A percentile compares a stretch with the other conserved stretches of the same genome.
phyloP scores from a whole-genome alignment of 37 sponge, comb jelly and placozoan genomes.

The Beroe ovata region DNA sequence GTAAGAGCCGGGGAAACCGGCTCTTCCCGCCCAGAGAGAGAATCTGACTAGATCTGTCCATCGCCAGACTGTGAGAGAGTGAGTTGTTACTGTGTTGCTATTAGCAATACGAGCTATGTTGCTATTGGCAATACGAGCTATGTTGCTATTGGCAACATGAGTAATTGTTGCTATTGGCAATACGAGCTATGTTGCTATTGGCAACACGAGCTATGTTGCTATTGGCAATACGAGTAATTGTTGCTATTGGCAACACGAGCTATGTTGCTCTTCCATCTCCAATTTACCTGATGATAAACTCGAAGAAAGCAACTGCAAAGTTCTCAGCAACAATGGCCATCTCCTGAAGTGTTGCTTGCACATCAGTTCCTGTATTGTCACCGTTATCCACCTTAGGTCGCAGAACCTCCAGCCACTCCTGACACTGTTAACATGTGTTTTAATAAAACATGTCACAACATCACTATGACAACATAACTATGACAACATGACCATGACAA shows the following conservation, averaged over 20 bases:
- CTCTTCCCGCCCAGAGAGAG: neutral
- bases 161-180: too few relatives aligned
- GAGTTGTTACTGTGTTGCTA: too few relatives aligned
- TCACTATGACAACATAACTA: neutral
- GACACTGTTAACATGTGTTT: neutral
- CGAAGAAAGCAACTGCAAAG: constrained; percentile 2
- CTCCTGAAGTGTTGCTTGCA: neutral
- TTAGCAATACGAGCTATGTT: too few relatives aligned
- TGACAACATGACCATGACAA: neutral
- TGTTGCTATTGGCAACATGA: too few relatives aligned
- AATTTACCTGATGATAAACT: neutral
- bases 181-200: too few relatives aligned
- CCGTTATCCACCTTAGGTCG: constrained; percentile 20
- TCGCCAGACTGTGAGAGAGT: neutral
- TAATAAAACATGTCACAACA: neutral
- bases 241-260: too few relatives aligned
- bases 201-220: too few relatives aligned
- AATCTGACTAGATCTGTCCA: neutral
- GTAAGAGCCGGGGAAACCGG: neutral
- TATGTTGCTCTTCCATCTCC: too few relatives aligned
- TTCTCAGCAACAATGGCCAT: constrained; percentile 1
- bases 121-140: too few relatives aligned
- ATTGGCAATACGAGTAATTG: too few relatives aligned
- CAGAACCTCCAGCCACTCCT: neutral
- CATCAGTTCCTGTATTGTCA: neutral